Conservation (phyloP, 2,888 invertebrate species). For the Tipula lateralis region DNA sequence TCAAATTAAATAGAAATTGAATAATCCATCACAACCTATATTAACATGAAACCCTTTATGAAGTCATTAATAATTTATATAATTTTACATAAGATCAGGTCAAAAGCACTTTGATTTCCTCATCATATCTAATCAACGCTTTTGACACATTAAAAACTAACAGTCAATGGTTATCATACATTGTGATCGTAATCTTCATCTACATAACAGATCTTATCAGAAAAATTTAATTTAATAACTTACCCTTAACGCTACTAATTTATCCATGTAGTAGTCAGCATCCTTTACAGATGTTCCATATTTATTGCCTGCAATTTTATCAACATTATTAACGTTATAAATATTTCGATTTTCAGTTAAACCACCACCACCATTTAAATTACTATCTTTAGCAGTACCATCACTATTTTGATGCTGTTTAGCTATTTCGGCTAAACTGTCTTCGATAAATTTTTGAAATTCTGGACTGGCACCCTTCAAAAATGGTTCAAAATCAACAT, state of each 20-base stretch:
- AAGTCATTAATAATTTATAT: neutral
- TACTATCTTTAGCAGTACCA: constrained; percentile 37
- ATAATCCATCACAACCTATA: no score
- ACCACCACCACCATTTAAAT: neutral
- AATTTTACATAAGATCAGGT: neutral
- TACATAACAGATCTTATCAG: no score
- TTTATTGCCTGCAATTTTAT: neutral
- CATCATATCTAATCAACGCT: neutral
- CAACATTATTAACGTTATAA: neutral
- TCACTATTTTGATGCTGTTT: constrained; percentile 37
- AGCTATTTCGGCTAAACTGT: constrained; percentile 48
- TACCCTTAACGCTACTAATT: constrained; percentile 43
- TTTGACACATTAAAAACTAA: no score
- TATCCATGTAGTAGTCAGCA: constrained; percentile 49
- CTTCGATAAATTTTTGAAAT: constrained; percentile 49
- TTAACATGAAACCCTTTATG: no score
- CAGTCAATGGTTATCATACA: neutral
- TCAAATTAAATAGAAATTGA: no score
- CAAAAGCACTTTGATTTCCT: neutral
- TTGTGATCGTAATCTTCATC: neutral
- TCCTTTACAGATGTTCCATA: constrained; percentile 38
- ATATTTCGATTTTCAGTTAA: neutral
- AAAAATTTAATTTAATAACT: no score
- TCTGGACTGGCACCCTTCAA: constrained; percentile 47
- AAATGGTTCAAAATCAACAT: constrained; percentile 47